Evolutionary conservation across 2,113 vertebrate genomes (phyloP), one percentile per base, ranked within the genome.

Genomic region (Rhinoderma darwinii): DNA sequence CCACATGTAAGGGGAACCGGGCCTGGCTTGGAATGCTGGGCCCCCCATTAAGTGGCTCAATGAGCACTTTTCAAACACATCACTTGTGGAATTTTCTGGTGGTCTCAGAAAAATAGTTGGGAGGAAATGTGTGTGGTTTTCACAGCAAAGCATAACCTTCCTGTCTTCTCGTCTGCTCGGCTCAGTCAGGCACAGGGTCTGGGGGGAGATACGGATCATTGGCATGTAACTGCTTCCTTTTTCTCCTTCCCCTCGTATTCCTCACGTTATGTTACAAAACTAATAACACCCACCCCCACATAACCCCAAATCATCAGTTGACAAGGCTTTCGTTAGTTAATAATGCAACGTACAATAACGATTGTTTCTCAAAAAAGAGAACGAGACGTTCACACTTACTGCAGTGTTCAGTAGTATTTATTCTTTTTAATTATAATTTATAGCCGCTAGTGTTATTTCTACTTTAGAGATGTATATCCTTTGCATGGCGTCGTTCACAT

Each of bases 111-210:
- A 87, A 87, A 87, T 81, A 87, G 77, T 82, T 74, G 86, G 86
- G 68, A 87, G 86, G 86, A 87, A 87, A 87, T 87, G 78, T 87
- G 86, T 87, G 86, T 56, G 86, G 86, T 87, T 87, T 87, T 87
- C 78, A 87, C 78, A 87, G 86, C 86, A 87, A 87, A 87, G 78
- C 86, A 56, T 82, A 87, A 82, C 86, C 86, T 87, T 87, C 86
- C 86, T 87, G 86, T 87, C 86, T 82, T 82, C 78, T 87, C 54
- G 78, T 87, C 78, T 87, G 78, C 86, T 80, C 44, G 85, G 77
- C 84, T 86, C 47, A 86, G 43, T 78, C 59, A 54, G 41, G 61
- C 77, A 25, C 66, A 72, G 50, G 37, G 61, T 86, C 85, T 86
- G 79, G 78, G 72, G 63, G 84, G 85, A 81, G 70, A 82, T 87